Percentiles rank a stretch among this genome's conserved stretches.
These are phyloP conservation scores for Drosophila phalerata DNA, from an alignment of 2,888 invertebrate species.

Conservation along the genomic window DNA sequence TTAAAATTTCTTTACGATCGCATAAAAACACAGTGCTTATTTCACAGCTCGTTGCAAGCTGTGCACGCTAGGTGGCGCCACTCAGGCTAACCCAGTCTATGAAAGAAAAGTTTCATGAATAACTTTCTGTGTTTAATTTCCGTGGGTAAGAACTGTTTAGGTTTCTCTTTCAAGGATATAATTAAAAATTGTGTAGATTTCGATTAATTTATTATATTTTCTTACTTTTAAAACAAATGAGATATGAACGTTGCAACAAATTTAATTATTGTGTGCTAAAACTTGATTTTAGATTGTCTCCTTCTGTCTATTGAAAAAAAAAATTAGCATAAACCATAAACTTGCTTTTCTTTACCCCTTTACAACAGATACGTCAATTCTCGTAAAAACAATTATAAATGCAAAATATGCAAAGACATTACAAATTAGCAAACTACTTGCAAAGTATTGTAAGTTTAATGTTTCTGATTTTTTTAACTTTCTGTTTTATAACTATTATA, in stretches of 20 bases:
- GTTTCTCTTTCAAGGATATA: background rate
- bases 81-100: background rate
- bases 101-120: background rate
- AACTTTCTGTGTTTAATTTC: background rate
- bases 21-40: slow-evolving; percentile 9
- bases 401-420: slow-evolving; percentile 27
- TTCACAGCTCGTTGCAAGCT: slow-evolving; percentile 1
- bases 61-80: slow-evolving; percentile 23
- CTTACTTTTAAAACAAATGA: too few species aligned
- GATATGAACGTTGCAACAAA: background rate
- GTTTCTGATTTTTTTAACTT: slow-evolving; percentile 10
- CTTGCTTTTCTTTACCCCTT: background rate
- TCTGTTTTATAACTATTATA: slow-evolving; percentile 14
- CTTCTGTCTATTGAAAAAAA: background rate
- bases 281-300: background rate
- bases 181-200: too few species aligned
- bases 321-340: slow-evolving; percentile 4
- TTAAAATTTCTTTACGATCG: slow-evolving; percentile 22
- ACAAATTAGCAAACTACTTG: slow-evolving; percentile 24
- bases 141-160: background rate
- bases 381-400: slow-evolving; percentile 48
- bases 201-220: too few species aligned
- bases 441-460: slow-evolving; percentile 43
- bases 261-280: background rate
- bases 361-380: slow-evolving; percentile 17